Evolutionary conservation across 2,888 invertebrate genomes (phyloP).

Genomic region (Oligia fasciuncula): DNA sequence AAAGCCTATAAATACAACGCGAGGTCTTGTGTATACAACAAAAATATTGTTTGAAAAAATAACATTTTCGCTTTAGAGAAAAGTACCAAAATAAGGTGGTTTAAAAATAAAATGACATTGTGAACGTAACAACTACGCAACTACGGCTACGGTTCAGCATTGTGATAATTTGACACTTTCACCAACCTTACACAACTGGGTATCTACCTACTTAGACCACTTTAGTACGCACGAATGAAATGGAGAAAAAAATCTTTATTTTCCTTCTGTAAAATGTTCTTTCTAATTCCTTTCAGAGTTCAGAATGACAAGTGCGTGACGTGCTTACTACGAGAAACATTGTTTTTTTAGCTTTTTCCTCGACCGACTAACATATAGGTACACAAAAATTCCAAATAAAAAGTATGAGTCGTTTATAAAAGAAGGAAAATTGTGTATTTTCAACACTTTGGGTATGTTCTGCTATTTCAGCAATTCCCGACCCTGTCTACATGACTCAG

Average conservation of each 20-base stretch:
- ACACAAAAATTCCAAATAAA: conserved; percentile 13
- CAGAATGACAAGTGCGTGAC: conserved; percentile 7
- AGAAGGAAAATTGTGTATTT: conserved; percentile 6
- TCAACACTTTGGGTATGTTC: background rate
- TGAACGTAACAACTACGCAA: no score
- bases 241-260: no score
- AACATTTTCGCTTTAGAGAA: background rate
- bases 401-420: background rate
- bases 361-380: conserved; percentile 9
- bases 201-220: background rate
- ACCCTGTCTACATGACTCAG: background rate
- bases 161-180: conserved; percentile 33
- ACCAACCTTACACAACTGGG: background rate
- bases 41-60: no score
- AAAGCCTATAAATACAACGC: no score
- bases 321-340: background rate
- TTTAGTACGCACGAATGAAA: background rate
- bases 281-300: background rate
- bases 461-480: background rate
- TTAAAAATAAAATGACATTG: background rate
- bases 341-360: conserved; percentile 30
- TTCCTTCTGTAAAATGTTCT: background rate
- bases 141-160: background rate
- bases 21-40: no score
- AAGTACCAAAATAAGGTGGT: background rate